Base-by-base conservation (phyloP, 2,113 vertebrate genomes). In the Xerus inauris region DNA sequence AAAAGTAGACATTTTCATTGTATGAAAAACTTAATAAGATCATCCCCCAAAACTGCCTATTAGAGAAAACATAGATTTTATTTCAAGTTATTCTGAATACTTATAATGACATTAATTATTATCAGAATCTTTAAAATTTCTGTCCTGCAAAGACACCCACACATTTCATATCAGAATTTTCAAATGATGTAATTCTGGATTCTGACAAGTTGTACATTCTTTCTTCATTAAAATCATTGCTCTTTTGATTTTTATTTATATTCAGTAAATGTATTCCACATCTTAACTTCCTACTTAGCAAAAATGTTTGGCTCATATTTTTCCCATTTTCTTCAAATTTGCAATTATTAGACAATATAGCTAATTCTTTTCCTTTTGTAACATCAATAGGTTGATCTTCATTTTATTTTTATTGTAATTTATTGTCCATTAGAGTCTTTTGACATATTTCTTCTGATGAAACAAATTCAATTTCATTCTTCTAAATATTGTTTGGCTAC, bases 281-380 rank as follows among this genome's bases (percentile, higher is more conserved):
- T 95, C 92, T 96, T 97, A 96, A 49, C 40, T 98, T 98, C 26
- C 10, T 45, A 94, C 14, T 8, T 0, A 90, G 62, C 54, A 94
- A 94, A 95, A 92, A 67, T 42, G 19, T 79, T 97, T 92, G 95
- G 91, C 59, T 89, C 84, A 10, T 91, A 75, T 94, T 87, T 89
- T 45, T 91, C 65, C 32, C 22, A 97, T 95, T 47, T 6, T 90
- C 95, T 79, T 94, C 87, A 89, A 96, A 95, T 97, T 96, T 93
- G 42, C 95, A 95, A 93, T 90, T 97, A 96, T 89, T 91, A n/a
- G 64, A 91, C 54, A 96, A 35, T 16, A 1, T 35, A 62, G n/a
- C 69, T 85, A 84, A 75, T 35, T 69, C 5, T 79, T 79, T 91
- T 80, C 65, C 42, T 97, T 72, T 83, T 87, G 75, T 49, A 91